phyloP scores from a whole-genome alignment of 2,888 invertebrate species.

The Ichneumon xanthorius region DNA sequence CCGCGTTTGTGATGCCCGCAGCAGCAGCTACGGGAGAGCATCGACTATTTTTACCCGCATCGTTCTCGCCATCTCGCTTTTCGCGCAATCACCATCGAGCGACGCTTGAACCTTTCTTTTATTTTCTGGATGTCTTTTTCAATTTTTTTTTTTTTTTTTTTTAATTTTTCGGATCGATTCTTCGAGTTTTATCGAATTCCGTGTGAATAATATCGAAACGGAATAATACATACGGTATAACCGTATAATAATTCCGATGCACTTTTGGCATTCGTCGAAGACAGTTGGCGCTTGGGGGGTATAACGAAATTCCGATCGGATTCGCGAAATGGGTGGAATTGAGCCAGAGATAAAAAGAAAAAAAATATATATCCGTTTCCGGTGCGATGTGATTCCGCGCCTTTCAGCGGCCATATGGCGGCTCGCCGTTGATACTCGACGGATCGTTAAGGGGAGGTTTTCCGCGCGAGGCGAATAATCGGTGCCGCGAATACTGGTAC shows the following conservation, averaged over 20 bases:
- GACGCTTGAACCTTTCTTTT: conserved; percentile 10
- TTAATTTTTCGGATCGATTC: conserved; percentile 14
- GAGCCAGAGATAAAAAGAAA: neutral
- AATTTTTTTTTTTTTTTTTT: neutral
- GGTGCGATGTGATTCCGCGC: conserved; percentile 1
- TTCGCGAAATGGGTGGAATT: conserved; percentile 10
- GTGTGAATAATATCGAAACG: conserved; percentile 3
- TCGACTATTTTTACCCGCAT: conserved; percentile 64
- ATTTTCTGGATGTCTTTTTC: neutral
- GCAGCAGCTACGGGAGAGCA: conserved; percentile 39
- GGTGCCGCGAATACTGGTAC: neutral
- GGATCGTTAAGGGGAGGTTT: conserved; percentile 83
- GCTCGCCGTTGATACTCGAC: conserved; percentile 78
- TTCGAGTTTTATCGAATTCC: conserved; percentile 21
- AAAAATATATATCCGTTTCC: neutral
- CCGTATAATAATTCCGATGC: neutral
- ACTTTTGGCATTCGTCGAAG: neutral
- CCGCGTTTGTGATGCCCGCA: conserved; percentile 48
- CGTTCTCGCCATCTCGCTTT: conserved; percentile 16
- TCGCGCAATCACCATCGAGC: conserved; percentile 43
- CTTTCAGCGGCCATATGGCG: conserved; percentile 66
- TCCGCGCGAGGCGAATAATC: conserved; percentile 80
- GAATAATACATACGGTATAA: neutral
- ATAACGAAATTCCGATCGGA: conserved; percentile 23
- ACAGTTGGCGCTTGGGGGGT: neutral